A percentile compares a stretch with the other conserved stretches of the same genome.
Conservation (phyloP, 2,888 invertebrate species). For the Entomobrya proxima region DNA sequence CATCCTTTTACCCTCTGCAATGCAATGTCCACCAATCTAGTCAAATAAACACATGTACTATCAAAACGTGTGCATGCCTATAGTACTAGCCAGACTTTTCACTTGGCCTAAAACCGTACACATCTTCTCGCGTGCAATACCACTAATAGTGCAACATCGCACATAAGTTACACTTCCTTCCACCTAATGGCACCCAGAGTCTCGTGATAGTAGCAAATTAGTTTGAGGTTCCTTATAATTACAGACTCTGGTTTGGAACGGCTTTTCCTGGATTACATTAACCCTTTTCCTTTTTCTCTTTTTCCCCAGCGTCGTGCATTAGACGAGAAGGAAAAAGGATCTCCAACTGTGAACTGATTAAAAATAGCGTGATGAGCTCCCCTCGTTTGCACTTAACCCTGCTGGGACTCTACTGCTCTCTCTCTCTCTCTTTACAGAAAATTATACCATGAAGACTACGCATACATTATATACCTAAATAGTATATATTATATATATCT, state of each 20-base stretch:
- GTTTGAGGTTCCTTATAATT: constrained; percentile 67
- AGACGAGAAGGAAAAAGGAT: constrained; percentile 46
- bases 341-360: constrained; percentile 65
- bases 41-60: no score
- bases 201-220: constrained; percentile 64
- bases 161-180: constrained; percentile 44
- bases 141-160: constrained; percentile 19
- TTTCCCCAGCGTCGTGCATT: constrained; percentile 25
- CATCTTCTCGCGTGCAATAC: background rate
- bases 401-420: constrained; percentile 45
- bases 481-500: background rate
- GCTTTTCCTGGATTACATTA: constrained; percentile 66
- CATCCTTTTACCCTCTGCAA: background rate
- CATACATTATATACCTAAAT: background rate
- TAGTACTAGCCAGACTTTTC: no score
- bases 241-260: constrained; percentile 61
- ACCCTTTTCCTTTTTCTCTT: constrained; percentile 43
- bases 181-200: constrained; percentile 56
- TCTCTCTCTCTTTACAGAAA: constrained; percentile 1
- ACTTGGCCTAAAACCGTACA: no score
- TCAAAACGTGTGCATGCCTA: no score
- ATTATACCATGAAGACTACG: constrained; percentile 15
- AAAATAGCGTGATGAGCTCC: constrained; percentile 64
- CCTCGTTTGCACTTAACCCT: constrained; percentile 64
- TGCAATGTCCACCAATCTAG: background rate